phyloP scores from a whole-genome alignment of 2,888 invertebrate species.

The Xestia xanthographa region DNA sequence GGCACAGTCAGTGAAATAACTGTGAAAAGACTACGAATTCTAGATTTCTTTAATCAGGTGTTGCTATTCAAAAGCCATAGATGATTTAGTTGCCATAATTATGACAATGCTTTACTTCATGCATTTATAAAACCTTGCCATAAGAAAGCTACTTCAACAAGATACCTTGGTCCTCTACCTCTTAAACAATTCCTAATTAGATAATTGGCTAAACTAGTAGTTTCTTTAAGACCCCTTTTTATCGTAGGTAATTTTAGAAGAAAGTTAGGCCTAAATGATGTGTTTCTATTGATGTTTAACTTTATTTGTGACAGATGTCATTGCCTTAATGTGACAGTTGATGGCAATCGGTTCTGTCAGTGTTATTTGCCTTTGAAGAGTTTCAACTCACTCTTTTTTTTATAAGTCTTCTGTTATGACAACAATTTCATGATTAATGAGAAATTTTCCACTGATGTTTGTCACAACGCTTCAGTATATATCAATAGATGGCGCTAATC shows the following conservation, averaged over 20 bases:
- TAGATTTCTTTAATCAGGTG: slow-evolving; percentile 11
- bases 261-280: slow-evolving; percentile 63
- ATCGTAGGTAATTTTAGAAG: slow-evolving; percentile 51
- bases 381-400: not conserved
- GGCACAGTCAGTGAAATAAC: not conserved
- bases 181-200: slow-evolving; percentile 64
- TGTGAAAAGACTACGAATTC: not conserved
- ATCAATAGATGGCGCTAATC: too few species aligned
- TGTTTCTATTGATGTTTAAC: slow-evolving; percentile 53
- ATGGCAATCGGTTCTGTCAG: slow-evolving; percentile 39
- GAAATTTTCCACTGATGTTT: too few species aligned
- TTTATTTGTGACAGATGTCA: slow-evolving; percentile 43
- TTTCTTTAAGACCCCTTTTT: slow-evolving; percentile 57
- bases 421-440: not conserved
- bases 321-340: slow-evolving; percentile 40
- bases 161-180: slow-evolving; percentile 73
- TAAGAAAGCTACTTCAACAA: slow-evolving; percentile 63
- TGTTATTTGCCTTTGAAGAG: slow-evolving; percentile 35
- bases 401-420: not conserved
- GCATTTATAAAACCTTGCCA: slow-evolving; percentile 66
- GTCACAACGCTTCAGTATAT: too few species aligned
- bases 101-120: slow-evolving; percentile 48
- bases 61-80: slow-evolving; percentile 45
- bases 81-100: slow-evolving; percentile 68
- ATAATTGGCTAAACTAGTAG: slow-evolving; percentile 57